Evolutionary conservation across 2,113 vertebrate genomes (phyloP).

Genomic region (Gallinago media): DNA sequence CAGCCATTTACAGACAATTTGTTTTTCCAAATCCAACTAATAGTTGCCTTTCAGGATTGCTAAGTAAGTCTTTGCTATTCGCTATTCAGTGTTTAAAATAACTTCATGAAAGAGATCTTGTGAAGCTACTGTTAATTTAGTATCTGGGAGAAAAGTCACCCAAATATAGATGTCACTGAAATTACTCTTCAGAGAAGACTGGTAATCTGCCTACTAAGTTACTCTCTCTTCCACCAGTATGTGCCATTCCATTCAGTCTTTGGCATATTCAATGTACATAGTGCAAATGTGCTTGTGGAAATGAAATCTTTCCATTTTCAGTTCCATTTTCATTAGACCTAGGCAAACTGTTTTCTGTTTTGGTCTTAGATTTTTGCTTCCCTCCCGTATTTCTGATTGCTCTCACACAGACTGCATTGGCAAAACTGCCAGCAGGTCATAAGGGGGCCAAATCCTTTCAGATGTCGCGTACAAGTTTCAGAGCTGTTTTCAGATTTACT

Average conservation of each 20-base stretch:
- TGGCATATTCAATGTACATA: not conserved
- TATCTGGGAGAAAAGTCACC: not conserved
- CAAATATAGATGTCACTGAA: not conserved
- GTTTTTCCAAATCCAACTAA: not conserved
- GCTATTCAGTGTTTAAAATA: not conserved
- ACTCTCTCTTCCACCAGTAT: not conserved
- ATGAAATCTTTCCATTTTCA: not conserved
- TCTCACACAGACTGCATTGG: conserved; percentile 57
- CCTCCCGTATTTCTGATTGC: conserved; percentile 8
- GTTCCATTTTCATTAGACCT: not conserved
- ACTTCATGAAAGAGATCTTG: not conserved
- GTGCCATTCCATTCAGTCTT: not conserved
- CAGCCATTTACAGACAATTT: not conserved
- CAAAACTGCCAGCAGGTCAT: conserved; percentile 68
- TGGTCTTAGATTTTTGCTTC: conserved; percentile 28
- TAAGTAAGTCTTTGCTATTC: not conserved
- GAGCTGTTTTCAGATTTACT: conserved; percentile 74
- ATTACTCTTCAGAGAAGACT: not conserved
- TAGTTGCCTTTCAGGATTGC: not conserved
- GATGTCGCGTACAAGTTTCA: conserved; percentile 65
- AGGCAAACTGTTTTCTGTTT: not conserved
- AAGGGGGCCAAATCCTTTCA: conserved; percentile 69
- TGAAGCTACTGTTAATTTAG: not conserved
- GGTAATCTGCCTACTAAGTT: not conserved
- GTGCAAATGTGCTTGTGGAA: not conserved